A percentile compares a stretch with the other conserved stretches of the same genome.
These are phyloP conservation scores for Saguinus midas DNA, from an alignment of 2,113 vertebrate species.

Conservation along the genomic window DNA sequence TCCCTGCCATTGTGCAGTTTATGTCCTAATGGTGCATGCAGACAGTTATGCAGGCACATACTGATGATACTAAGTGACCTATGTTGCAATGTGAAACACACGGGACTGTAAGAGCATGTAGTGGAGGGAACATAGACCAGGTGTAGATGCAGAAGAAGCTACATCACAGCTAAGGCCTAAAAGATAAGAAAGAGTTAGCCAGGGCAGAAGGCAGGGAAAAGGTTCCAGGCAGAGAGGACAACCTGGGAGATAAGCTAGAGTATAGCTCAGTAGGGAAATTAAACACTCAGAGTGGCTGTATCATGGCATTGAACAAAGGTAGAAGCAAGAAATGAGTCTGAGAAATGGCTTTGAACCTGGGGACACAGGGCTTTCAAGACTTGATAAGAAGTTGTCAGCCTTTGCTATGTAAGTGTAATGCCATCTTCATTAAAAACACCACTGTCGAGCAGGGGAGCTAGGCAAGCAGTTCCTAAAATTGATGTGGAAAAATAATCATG, in stretches of 20 bases:
- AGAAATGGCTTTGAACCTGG: not conserved
- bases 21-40: not conserved
- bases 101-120: accelerated
- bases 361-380: not conserved
- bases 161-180: not conserved
- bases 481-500: not conserved
- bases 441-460: not conserved
- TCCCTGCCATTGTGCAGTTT: not conserved
- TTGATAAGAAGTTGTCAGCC: not conserved
- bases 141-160: not conserved
- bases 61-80: too few relatives aligned
- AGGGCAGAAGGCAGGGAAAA: not conserved
- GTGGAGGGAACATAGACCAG: not conserved
- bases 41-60: not conserved
- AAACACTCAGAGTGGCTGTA: not conserved
- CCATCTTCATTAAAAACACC: not conserved
- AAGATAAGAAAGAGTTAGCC: not conserved
- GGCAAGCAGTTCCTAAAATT: not conserved
- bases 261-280: accelerated
- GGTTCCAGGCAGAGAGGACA: not conserved
- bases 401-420: not conserved
- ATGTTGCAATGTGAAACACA: not conserved
- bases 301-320: not conserved
- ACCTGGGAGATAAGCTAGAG: not conserved
- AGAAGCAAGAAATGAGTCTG: not conserved